Conservation (phyloP, 2,797 vertebrate genomes). For the Sebastes itinus region DNA sequence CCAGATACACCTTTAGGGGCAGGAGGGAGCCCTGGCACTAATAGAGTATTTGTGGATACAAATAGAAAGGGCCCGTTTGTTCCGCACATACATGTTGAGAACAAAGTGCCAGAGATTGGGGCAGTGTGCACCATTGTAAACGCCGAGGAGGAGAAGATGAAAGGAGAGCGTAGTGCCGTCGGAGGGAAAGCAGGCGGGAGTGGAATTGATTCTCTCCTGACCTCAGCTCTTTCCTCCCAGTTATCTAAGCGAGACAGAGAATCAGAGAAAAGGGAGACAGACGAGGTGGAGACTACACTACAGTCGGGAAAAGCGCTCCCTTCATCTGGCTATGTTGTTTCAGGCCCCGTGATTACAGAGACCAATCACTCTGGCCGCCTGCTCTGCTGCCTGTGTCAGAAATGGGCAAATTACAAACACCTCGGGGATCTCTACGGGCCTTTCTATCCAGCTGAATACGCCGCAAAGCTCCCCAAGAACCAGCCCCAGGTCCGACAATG, state of each 20-base stretch:
- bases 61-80: slow-evolving; percentile 91
- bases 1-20: slow-evolving; percentile 69
- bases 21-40: slow-evolving; percentile 41
- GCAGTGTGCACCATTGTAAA: slow-evolving; percentile 97
- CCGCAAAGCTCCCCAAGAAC: slow-evolving; percentile 94
- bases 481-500: slow-evolving; percentile 86
- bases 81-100: slow-evolving; percentile 96
- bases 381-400: slow-evolving; percentile 97
- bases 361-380: slow-evolving; percentile 91
- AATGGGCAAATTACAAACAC: slow-evolving; percentile 98
- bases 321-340: slow-evolving; percentile 91
- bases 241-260: slow-evolving; percentile 81
- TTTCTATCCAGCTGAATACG: slow-evolving; percentile 97
- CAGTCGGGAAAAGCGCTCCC: slow-evolving; percentile 94
- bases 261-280: slow-evolving; percentile 76
- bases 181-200: slow-evolving; percentile 67
- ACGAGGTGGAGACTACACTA: slow-evolving; percentile 78
- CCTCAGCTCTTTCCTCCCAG: slow-evolving; percentile 73
- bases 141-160: slow-evolving; percentile 93
- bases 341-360: slow-evolving; percentile 93
- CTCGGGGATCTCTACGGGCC: slow-evolving; percentile 98
- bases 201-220: slow-evolving; percentile 73
- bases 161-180: slow-evolving; percentile 85
- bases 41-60: slow-evolving; percentile 82
- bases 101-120: slow-evolving; percentile 93